Evolutionary conservation across 2,888 invertebrate species (phyloP), one percentile per base, ranked within the genome.

Genomic region (Cephalotes varians): DNA sequence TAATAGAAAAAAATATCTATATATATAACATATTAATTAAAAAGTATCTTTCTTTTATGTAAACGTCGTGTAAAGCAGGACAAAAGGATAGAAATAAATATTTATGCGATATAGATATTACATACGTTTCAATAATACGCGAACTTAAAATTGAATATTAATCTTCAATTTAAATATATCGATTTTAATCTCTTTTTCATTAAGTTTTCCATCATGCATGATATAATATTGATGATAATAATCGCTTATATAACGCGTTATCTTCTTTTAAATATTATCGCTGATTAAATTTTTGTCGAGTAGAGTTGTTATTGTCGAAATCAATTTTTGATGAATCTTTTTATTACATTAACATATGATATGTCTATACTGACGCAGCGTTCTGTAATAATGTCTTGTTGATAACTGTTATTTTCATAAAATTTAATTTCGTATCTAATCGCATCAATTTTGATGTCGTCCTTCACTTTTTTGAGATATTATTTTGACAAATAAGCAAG

Each of bases 161-260:
- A 56, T 56, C 7, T 72, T 37, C 5, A 40, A 56, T 37, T 18
- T 31, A 47, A 62, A 74, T 10, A 60, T 47, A 28, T 54, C 15
- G 9, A 40, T 74, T 51, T 25, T 47, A 65, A 76, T n/a, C n/a
- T 65, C 15, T 18, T 51, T 51, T 65, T 28, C 9, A 65, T 9
- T 18, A 34, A 47, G 1, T 64, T 37, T 49, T 18, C 6, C 28
- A n/a, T 54, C 40, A n/a, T 2, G 49, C 4, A 18, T 64, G 4
- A 51, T 37, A n/a, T 34, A 62, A 64, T 37, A 49, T 25, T 28
- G 10, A 40, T 6, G 37, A 56, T 2, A 47, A 54, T 76, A 65
- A 76, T 65, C n/a, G 18, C n/a, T 51, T 64, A 34, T 21, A 15
- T 65, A 76, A 76, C 3, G 28, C 15, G 9, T 28, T 64, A 64